phyloP scores from a whole-genome alignment of 1,140 invertebrate species.

The Trichonephila inaurata region DNA sequence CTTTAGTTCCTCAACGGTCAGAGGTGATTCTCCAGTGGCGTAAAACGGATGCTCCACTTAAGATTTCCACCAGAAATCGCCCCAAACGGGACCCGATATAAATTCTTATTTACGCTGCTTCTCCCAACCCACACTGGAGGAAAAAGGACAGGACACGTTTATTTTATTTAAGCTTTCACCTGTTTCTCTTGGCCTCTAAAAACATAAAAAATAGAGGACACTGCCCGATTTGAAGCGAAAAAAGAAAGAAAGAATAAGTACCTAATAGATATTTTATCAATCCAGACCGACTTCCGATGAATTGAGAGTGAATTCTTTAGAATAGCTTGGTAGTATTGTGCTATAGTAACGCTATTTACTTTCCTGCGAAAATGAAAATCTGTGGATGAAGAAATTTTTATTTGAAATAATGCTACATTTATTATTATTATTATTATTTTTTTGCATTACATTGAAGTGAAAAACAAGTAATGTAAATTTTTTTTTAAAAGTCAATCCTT shows the following conservation, averaged over 20 bases:
- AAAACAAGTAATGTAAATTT: too few relatives aligned
- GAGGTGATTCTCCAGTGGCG: conserved; percentile 52
- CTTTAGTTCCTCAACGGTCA: conserved; percentile 40
- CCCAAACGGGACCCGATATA: conserved; percentile 33
- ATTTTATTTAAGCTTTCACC: conserved; percentile 58
- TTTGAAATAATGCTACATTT: too few relatives aligned
- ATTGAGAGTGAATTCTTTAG: background rate
- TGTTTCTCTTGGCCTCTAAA: conserved; percentile 19
- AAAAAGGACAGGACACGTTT: conserved; percentile 26
- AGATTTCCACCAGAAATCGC: background rate
- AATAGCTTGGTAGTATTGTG: too few relatives aligned
- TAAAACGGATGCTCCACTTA: conserved; percentile 51
- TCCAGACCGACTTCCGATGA: background rate
- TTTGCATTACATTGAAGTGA: too few relatives aligned
- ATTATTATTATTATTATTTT: too few relatives aligned
- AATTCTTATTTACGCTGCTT: conserved; percentile 57
- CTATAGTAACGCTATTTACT: too few relatives aligned
- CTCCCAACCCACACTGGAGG: background rate
- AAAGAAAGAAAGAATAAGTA: background rate
- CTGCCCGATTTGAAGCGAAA: background rate
- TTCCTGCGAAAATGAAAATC: too few relatives aligned
- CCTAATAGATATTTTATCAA: conserved; percentile 16
- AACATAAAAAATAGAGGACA: background rate
- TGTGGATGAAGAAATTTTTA: too few relatives aligned
- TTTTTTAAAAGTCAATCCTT: too few relatives aligned